phyloP scores from a whole-genome alignment of 2,797 vertebrate genomes.

The Anguilla pacifica region DNA sequence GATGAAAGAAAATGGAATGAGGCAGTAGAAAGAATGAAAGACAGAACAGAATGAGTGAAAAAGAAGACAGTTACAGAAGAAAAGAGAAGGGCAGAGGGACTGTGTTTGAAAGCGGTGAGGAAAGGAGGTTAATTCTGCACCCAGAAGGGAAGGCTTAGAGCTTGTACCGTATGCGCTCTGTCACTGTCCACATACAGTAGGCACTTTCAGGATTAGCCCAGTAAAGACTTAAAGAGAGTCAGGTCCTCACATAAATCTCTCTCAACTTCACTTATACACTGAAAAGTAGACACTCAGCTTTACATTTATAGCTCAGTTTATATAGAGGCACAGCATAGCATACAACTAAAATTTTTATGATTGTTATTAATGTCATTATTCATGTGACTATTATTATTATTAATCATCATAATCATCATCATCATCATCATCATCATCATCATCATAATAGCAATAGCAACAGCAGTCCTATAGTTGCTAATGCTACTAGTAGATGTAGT shows the following conservation, averaged over 20 bases:
- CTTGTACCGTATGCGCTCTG: not conserved
- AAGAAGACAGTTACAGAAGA: not conserved
- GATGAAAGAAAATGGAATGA: not conserved
- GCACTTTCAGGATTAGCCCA: conserved; percentile 1
- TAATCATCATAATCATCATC: not conserved
- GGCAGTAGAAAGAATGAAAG: not conserved
- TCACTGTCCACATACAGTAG: not conserved
- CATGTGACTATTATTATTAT: not conserved
- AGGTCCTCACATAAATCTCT: not conserved
- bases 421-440: not conserved
- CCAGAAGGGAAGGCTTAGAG: not conserved
- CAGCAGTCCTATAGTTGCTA: not conserved
- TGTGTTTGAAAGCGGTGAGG: not conserved
- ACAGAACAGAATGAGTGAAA: not conserved
- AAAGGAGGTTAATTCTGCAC: conserved; percentile 6
- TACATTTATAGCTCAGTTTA: not conserved
- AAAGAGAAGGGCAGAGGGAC: not conserved
- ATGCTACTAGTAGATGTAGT: not conserved
- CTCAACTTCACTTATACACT: not conserved
- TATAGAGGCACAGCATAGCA: not conserved
- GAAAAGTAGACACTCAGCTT: not conserved
- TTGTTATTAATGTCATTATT: not conserved
- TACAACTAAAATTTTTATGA: not conserved
- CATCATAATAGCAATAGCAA: not conserved
- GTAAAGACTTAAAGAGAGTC: conserved; percentile 6